Base-by-base conservation (phyloP, 2,113 vertebrate species). In the Gasterosteus nipponicus region DNA sequence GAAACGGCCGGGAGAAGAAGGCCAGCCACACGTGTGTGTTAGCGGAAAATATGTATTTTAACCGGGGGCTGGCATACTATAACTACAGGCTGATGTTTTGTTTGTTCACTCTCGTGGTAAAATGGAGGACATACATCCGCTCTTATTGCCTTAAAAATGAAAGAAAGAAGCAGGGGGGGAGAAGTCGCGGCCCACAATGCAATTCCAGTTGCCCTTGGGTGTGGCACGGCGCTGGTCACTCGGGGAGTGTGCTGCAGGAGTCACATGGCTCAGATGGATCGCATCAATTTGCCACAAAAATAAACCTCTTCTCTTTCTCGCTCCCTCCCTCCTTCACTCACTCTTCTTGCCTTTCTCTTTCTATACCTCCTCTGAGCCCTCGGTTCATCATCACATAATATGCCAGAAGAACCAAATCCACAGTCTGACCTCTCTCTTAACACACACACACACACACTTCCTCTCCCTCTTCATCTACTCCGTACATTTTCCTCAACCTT, bases 251-350 rank as follows among this genome's bases (percentile, higher is more conserved):
- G 95, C 92, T 82, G 93, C 91, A 94, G 94, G 92, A 95, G 95
- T 94, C 95, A 93, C 81, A 91, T 90, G 89, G 94, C 93, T 81
- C 96, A 97, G 96, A 97, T 96, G 96, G 96, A 97, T 96, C 95
- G 88, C 95, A 96, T 96, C 96, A 96, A 97, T 97, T 96, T 95
- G 94, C 94, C 93, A 90, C 89, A 94, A 95, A 96, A 97, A 96
- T 95, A 96, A 96, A 89, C 93, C 90, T 92, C 92, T 93, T 92
- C 93, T 93, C 92, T 94, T 94, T 90, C n/a, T 69, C 44, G 68
- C 73, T 56, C 41, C 62, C 63, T 39, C 77, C 38, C 54, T 54
- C 29, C 54, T 72, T 78, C 59, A 85, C 56, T 58, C 22, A 65
- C 39, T 77, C 79, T 49, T 76, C 69, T 64, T 41, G 53, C 77